Percentiles rank a stretch among this genome's conserved stretches.
Conservation (phyloP, 1,140 invertebrate genomes). For the Pollicipes pollicipes region DNA sequence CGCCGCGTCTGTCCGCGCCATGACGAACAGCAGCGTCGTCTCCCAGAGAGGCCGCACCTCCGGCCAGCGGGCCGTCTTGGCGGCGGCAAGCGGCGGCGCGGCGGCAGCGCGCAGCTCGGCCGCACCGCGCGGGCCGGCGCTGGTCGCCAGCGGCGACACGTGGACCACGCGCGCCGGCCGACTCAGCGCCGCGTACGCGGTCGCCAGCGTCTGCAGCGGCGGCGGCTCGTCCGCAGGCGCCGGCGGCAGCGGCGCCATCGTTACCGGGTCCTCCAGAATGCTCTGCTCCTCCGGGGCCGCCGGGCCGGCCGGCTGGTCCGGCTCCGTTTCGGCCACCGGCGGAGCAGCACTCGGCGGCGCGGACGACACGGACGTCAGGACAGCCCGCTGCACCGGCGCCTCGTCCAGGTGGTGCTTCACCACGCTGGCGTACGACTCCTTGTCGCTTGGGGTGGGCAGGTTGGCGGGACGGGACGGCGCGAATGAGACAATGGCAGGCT, state of each 20-base stretch:
- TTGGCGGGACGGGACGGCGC: too few relatives aligned
- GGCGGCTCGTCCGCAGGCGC: background rate
- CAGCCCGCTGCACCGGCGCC: background rate
- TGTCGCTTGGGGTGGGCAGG: background rate
- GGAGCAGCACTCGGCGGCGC: too few relatives aligned
- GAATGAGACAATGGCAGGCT: background rate
- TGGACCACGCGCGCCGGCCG: background rate
- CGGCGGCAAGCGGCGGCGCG: background rate
- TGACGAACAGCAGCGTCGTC: background rate
- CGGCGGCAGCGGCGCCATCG: background rate
- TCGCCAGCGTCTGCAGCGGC: background rate
- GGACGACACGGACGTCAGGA: background rate
- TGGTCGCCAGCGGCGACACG: background rate
- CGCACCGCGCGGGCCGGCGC: too few relatives aligned
- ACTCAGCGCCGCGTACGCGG: background rate
- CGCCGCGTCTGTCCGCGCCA: background rate
- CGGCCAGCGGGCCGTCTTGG: background rate
- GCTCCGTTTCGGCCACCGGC: background rate
- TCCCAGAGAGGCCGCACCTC: background rate
- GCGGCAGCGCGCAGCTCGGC: background rate
- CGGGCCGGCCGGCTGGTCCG: background rate
- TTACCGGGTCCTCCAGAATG: background rate
- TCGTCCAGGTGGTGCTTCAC: constrained; percentile 1
- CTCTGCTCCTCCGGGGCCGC: background rate
- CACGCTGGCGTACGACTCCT: background rate